Conservation (phyloP, 2,113 vertebrate genomes). For the rabbit (Oryctolagus cuniculus) region DNA sequence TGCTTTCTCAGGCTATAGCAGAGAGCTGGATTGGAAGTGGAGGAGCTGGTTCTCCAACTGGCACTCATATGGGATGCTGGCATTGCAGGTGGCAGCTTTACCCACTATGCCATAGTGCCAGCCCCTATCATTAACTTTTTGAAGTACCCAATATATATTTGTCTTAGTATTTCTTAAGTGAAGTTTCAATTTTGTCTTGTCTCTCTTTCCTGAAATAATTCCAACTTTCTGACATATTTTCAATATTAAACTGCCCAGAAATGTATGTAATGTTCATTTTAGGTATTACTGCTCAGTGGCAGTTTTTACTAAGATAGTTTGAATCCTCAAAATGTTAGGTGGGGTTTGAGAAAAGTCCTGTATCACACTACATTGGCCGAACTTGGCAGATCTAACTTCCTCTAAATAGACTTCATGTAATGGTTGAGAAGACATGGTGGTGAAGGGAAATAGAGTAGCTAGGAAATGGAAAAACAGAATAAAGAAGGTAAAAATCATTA, state of each 20-base stretch:
- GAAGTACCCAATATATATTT: neutral
- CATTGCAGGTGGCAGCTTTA: too few species aligned
- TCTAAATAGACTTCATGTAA: neutral
- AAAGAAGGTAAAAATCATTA: neutral
- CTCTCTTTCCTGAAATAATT: constrained; percentile 36
- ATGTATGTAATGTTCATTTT: neutral
- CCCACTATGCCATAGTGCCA: too few species aligned
- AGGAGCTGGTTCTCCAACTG: too few species aligned
- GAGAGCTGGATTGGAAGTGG: too few species aligned
- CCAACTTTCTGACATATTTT: constrained; percentile 29
- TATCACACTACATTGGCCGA: neutral
- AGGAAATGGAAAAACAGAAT: neutral
- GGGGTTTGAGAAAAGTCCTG: neutral
- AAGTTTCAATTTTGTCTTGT: neutral
- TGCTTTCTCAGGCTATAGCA: too few species aligned
- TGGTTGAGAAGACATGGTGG: neutral
- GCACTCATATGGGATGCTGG: too few species aligned
- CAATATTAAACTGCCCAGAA: constrained; percentile 31
- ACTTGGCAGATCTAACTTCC: neutral
- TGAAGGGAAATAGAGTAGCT: neutral
- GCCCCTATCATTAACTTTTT: too few species aligned
- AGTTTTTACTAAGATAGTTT: neutral
- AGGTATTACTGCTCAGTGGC: neutral
- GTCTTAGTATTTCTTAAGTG: constrained; percentile 28
- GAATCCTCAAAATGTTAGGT: neutral